Percentiles rank a stretch among this genome's conserved stretches.
Evolutionary conservation across 1,140 invertebrate genomes (phyloP).

Genomic region (Apocrypta bakeri): DNA sequence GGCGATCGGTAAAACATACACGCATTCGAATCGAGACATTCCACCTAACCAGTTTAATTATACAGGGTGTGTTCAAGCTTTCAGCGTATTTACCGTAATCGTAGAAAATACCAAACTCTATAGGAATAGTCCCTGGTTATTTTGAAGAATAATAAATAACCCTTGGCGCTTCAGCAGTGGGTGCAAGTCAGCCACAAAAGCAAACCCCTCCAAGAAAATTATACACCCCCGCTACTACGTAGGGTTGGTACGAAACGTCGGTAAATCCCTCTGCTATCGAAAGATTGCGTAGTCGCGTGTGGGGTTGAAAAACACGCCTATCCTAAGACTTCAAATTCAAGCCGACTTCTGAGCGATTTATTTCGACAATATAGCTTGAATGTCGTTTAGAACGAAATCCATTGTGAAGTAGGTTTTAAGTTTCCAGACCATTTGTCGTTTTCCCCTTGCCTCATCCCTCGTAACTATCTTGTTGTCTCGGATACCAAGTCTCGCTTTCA

Average conservation of each 20-base stretch:
- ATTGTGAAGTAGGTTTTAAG: background rate
- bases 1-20: background rate
- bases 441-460: background rate
- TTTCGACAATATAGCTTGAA: slow-evolving; percentile 19
- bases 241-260: background rate
- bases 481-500: background rate
- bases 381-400: background rate
- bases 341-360: slow-evolving; percentile 1
- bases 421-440: slow-evolving; percentile 3
- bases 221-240: no score
- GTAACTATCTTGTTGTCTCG: background rate
- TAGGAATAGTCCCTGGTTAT: background rate
- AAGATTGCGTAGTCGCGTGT: background rate
- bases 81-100: background rate
- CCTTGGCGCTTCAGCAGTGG: background rate
- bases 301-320: background rate
- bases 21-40: no score
- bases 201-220: no score
- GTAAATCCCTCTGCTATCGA: background rate
- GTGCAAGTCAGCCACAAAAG: background rate
- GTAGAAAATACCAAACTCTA: background rate
- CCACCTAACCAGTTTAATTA: no score
- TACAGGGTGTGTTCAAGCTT: background rate
- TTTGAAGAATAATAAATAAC: background rate
- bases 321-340: background rate